Conservation (phyloP, 2,797 vertebrate genomes). For the Simalia tracyae region DNA sequence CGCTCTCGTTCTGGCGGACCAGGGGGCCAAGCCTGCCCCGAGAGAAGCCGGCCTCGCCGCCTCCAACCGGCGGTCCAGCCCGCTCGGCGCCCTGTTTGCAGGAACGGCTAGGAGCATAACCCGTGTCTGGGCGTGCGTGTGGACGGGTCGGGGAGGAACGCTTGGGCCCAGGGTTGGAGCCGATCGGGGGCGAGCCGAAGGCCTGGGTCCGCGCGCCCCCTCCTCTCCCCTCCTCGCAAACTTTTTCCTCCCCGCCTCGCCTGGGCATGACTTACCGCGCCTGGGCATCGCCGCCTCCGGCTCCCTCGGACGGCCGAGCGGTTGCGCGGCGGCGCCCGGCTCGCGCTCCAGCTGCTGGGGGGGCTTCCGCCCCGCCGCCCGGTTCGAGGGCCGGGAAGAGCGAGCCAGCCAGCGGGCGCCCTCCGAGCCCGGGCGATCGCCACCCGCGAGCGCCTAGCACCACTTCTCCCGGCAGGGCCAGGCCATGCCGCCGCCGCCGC, state of each 20-base stretch:
- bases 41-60: not conserved
- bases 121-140: not conserved
- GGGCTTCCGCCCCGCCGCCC: not conserved
- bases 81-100: not conserved
- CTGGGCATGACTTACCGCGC: not conserved
- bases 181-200: not conserved
- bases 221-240: not conserved
- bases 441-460: not conserved
- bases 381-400: not conserved
- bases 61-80: not conserved
- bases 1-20: too few species aligned
- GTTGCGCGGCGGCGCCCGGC: not conserved
- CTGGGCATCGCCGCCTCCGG: not conserved
- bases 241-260: not conserved
- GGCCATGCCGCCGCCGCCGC: not conserved
- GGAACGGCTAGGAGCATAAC: too few species aligned
- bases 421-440: not conserved
- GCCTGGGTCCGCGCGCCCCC: not conserved
- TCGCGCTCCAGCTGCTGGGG: too few species aligned
- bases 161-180: not conserved
- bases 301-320: not conserved
- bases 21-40: not conserved
- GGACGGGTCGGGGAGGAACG: not conserved
- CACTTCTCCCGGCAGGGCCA: not conserved
- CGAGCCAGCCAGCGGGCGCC: not conserved